These are phyloP conservation scores for Heliocidaris tuberculata DNA, from an alignment of 35 echinoderm and acorn worm genomes.

Conservation along the genomic window DNA sequence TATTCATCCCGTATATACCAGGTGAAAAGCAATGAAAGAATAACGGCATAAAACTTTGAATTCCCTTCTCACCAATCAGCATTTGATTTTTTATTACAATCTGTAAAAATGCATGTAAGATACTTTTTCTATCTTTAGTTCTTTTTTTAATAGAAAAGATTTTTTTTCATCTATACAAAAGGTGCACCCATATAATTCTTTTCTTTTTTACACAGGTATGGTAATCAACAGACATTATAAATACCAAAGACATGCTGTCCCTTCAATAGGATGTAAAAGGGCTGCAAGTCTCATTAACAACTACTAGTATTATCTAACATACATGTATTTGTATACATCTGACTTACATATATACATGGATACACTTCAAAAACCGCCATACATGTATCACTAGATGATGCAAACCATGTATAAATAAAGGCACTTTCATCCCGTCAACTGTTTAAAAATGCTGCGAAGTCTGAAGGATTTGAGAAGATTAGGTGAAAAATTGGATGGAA, in stretches of 20 bases:
- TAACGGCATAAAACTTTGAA: not conserved
- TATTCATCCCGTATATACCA: too few relatives aligned
- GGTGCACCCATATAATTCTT: not conserved
- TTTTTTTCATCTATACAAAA: not conserved
- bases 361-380: not conserved
- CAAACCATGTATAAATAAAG: not conserved
- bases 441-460: not conserved
- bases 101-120: not conserved
- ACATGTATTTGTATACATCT: too few relatives aligned
- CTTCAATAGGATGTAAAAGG: not conserved
- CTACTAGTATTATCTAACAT: not conserved
- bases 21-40: not conserved
- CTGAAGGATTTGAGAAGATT: not conserved
- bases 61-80: not conserved
- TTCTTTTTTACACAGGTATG: not conserved
- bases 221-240: not conserved
- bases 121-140: not conserved
- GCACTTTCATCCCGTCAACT: not conserved
- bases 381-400: not conserved
- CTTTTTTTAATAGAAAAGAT: not conserved
- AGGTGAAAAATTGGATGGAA: not conserved
- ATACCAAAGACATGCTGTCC: not conserved
- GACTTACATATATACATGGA: not conserved
- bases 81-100: constrained; percentile 19
- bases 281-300: not conserved